phyloP scores from a whole-genome alignment of 2,113 vertebrate species.

The Leptobrachium leishanense region DNA sequence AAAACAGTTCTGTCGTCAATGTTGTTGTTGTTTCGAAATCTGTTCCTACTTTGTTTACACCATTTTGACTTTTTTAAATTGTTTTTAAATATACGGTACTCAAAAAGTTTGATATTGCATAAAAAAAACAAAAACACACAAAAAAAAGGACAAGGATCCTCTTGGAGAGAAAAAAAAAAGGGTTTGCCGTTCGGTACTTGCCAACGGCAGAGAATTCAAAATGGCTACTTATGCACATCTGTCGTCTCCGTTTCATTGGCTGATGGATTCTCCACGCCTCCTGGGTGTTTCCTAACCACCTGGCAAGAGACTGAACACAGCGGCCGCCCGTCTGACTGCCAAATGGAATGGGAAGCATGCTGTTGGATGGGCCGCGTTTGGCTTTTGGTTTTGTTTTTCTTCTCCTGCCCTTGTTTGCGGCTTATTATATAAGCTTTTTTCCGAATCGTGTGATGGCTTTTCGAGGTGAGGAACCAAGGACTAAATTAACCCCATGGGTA shows the following conservation, averaged over 20 bases:
- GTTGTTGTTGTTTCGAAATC: conserved; percentile 44
- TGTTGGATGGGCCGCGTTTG: background rate
- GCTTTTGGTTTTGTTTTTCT: background rate
- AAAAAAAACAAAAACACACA: conserved; percentile 30
- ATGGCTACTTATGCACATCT: conserved; percentile 13
- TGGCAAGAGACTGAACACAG: conserved; percentile 12
- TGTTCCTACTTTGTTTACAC: conserved; percentile 65
- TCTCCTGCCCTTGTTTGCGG: background rate
- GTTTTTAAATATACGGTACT: conserved; percentile 31
- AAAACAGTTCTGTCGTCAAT: conserved; percentile 24
- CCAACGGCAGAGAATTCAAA: background rate
- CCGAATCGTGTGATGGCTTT: conserved; percentile 4
- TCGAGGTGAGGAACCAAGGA: conserved; percentile 15
- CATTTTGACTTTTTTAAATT: conserved; percentile 45
- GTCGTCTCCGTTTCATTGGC: conserved; percentile 8
- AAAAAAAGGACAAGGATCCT: conserved; percentile 58
- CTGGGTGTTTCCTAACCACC: background rate
- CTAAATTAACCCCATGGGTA: conserved; percentile 33
- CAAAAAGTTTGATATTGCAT: conserved; percentile 22
- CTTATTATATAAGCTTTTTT: conserved; percentile 46
- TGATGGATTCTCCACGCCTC: background rate
- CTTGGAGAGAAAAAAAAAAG: no score
- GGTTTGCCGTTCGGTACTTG: conserved; percentile 3
- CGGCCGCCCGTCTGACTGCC: conserved; percentile 1
- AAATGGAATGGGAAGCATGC: background rate